phyloP scores from a whole-genome alignment of 2,113 vertebrate genomes.

The Malaclemys terrapin region DNA sequence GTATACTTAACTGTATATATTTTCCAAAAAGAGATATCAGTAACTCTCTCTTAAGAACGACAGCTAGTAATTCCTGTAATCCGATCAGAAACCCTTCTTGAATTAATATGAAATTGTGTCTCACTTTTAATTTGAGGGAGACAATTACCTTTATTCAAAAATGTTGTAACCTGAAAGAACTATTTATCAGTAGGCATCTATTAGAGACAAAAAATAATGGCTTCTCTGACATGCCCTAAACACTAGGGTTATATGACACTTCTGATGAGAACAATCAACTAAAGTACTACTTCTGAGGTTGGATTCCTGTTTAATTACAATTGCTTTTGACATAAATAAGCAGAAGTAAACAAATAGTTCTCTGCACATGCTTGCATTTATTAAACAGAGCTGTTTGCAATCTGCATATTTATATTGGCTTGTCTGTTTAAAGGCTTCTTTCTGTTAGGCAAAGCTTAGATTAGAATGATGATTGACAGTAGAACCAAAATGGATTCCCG shows the following conservation, averaged over 20 bases:
- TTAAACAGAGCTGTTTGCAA: conserved; percentile 67
- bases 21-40: neutral
- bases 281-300: conserved; percentile 53
- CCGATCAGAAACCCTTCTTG: neutral
- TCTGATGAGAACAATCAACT: conserved; percentile 69
- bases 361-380: conserved; percentile 64
- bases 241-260: conserved; percentile 38
- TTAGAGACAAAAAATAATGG: conserved; percentile 42
- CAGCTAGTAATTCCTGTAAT: neutral
- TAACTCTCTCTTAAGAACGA: conserved; percentile 13
- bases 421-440: conserved; percentile 63
- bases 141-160: conserved; percentile 20
- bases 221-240: conserved; percentile 47
- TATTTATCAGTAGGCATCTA: conserved; percentile 44
- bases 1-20: conserved; percentile 8
- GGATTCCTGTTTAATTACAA: conserved; percentile 76
- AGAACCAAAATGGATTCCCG: conserved; percentile 48
- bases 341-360: conserved; percentile 73
- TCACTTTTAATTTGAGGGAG: neutral
- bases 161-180: neutral
- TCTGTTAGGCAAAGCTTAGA: conserved; percentile 65
- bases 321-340: conserved; percentile 78
- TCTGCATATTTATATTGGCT: conserved; percentile 66
- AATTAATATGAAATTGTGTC: neutral
- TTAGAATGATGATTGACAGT: conserved; percentile 70